Evolutionary conservation across 2,113 vertebrate species (phyloP), one percentile per base, ranked within the genome.

Genomic region (Gasterosteus aculeatus): DNA sequence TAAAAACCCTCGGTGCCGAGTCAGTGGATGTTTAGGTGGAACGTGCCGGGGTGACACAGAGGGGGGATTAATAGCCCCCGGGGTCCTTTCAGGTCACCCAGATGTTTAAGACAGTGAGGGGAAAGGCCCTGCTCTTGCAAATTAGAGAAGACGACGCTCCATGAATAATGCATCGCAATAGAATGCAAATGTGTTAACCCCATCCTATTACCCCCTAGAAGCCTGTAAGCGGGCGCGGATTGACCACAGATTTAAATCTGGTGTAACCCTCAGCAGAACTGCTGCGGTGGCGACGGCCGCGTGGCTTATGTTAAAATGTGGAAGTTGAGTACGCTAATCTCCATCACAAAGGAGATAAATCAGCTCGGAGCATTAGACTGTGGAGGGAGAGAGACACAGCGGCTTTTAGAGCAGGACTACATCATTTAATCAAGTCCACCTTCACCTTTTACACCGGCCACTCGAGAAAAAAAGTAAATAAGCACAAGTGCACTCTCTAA

Each of bases 121-220:
- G 75, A 80, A 84, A 85, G 80, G 77, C 80, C 75, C 64, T 54
- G 73, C 89, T 83, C 68, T 44, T 82, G 77, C 83, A 90, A 93
- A 92, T 93, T 91, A 87, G 84, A 82, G 77, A 83, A 19, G 75
- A 11, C 70, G 78, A 75, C 47, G 60, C 71, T 4, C 47, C 75
- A 93, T 94, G 89, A 92, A 94, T 94, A 92, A 94, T 91, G 63
- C 88, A 94, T 90, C 11, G 61, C 2, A 69, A 73, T 33, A 76
- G 68, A 81, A 90, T 89, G 90, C 88, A 90, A 92, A 94, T 94
- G 84, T 84, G 73, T 79, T 93, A 91, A 93, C 94, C 91, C 88
- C 75, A 88, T 90, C 88, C 89, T 78, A 89, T 93, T 92, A 93
- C 76, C 88, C 51, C 78, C 76, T 89, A 85, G 92, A 90, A 89